Evolutionary conservation across 2,113 vertebrate species (phyloP), one percentile per base, ranked within the genome.

Genomic region (Talpa occidentalis): DNA sequence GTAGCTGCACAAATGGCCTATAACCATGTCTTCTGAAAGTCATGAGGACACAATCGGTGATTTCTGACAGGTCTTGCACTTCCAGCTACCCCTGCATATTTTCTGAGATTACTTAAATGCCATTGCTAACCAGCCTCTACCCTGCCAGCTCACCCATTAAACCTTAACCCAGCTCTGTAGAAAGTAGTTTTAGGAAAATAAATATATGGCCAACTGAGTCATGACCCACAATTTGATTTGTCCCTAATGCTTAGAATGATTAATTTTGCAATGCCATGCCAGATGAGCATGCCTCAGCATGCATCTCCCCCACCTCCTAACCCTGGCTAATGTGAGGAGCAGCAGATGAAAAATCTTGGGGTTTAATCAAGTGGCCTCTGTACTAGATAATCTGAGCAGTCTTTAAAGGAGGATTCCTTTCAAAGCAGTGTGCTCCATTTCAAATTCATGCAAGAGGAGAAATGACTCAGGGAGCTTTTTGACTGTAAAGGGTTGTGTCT

Each of bases 131-230:
- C 35, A 30, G 91, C 40, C n/a, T 91, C 42, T 35, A 72, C 69
- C 54, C 24, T 12, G 59, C 64, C 47, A 67, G 32, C 5, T 80
- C 15, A 10, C 66, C 76, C 59, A 78, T 83, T 76, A 70, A 92
- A 59, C 54, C 32, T 56, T 49, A 89, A 15, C 32, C 66, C 10
- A 10, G 9, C 35, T 94, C 76, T 8, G 22, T 2, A 37, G 56
- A 88, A 88, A 92, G 40, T 42, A 47, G 62, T 91, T 89, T 94
- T 42, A 86, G 83, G 47, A 87, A 95, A 74, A 95, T 22, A 88
- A 87, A 87, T 28, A 56, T 52, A 16, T 0, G 47, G 82, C 52
- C 76, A 83, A 26, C 0, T 91, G 93, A 96, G 79, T 42, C 35
- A 64, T 30, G 30, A 42, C 22, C 49, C 56, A 9, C 40, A 67